These are phyloP conservation scores for Syngnathus rostellatus DNA, from an alignment of 2,797 vertebrate species.

Conservation along the genomic window DNA sequence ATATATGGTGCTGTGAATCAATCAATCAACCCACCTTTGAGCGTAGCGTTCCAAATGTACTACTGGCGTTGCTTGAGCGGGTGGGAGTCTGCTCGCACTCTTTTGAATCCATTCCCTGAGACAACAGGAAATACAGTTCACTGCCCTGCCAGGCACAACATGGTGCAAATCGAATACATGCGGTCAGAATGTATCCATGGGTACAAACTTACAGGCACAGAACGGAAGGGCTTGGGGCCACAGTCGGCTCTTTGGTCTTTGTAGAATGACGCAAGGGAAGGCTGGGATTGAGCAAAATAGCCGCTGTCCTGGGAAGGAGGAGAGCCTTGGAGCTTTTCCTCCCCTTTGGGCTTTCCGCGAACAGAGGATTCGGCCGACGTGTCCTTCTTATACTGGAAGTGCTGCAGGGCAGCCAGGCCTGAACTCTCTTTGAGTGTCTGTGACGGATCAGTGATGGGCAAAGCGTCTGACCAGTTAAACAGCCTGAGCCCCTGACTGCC, in stretches of 20 bases:
- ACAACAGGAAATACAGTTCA: slow-evolving; percentile 9
- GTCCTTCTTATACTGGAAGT: slow-evolving; percentile 62
- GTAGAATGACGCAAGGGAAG: slow-evolving; percentile 18
- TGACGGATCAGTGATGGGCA: slow-evolving; percentile 24
- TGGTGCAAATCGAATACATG: background rate
- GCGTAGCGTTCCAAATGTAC: slow-evolving; percentile 16
- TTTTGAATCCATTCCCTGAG: slow-evolving; percentile 42
- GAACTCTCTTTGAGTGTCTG: slow-evolving; percentile 20
- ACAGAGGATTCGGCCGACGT: slow-evolving; percentile 2
- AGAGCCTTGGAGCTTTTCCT: slow-evolving; percentile 29
- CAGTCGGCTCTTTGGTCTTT: slow-evolving; percentile 17
- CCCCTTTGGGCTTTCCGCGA: slow-evolving; percentile 12
- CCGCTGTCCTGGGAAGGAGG: slow-evolving; percentile 61
- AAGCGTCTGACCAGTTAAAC: slow-evolving; percentile 68
- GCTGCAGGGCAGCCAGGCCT: slow-evolving; percentile 52
- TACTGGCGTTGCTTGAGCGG: slow-evolving; percentile 14
- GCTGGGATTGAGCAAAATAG: slow-evolving; percentile 65
- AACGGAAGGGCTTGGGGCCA: slow-evolving; percentile 4
- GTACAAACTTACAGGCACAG: slow-evolving; percentile 28
- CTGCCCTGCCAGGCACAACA: background rate
- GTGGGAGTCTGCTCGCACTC: slow-evolving; percentile 17
- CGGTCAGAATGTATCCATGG: background rate
- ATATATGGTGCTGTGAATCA: background rate
- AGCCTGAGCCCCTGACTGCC: slow-evolving; percentile 51
- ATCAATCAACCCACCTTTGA: slow-evolving; percentile 49